Evolutionary conservation across 2,113 vertebrate genomes (phyloP).

Genomic region (Thinocorus orbignyianus): DNA sequence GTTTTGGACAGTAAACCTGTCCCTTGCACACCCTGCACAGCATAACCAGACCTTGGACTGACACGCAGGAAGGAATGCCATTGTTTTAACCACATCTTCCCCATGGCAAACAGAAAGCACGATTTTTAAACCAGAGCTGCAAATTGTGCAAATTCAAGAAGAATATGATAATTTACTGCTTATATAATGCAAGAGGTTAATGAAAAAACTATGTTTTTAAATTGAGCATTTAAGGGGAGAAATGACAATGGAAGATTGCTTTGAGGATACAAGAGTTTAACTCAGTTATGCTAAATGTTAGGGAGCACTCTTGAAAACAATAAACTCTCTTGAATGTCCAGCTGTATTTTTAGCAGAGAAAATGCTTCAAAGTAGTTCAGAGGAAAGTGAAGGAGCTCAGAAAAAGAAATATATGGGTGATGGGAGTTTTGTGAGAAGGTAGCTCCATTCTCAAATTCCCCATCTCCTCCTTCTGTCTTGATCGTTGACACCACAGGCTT

Average conservation of each 20-base stretch:
- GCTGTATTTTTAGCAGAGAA: neutral
- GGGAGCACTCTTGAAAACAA: neutral
- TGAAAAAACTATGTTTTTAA: neutral
- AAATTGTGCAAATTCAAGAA: neutral
- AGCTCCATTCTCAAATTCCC: neutral
- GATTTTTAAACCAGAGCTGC: neutral
- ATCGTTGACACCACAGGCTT: neutral
- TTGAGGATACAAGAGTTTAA: neutral
- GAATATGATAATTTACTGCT: neutral
- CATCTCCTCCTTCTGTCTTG: neutral
- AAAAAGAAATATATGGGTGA: neutral
- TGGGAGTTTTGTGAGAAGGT: neutral
- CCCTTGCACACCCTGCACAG: too few species aligned
- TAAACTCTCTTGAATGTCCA: neutral
- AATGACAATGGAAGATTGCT: neutral
- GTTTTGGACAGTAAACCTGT: too few species aligned
- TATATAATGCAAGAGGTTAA: neutral
- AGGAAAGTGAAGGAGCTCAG: neutral
- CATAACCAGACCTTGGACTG: neutral
- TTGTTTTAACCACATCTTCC: neutral
- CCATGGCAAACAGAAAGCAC: neutral
- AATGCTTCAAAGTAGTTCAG: neutral
- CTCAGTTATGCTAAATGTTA: neutral
- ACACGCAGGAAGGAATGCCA: rapidly evolving
- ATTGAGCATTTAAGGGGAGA: neutral